phyloP scores from a whole-genome alignment of 1,140 invertebrate species.

The Pristionchus pacificus region DNA sequence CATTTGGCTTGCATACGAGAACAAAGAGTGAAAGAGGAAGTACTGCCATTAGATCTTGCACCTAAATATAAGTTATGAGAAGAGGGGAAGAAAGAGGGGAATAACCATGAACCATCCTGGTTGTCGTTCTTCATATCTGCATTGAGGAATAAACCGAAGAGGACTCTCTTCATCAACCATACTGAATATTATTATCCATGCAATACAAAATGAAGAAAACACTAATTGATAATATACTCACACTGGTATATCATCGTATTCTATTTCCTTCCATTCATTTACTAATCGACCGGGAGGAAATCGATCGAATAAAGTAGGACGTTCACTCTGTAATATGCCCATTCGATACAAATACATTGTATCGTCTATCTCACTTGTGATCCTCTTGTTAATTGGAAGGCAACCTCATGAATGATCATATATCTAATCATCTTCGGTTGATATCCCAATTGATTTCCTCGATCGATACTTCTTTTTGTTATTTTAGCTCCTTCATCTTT shows the following conservation, averaged over 20 bases:
- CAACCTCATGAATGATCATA: conserved; percentile 38
- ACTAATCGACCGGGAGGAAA: conserved; percentile 27
- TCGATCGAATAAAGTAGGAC: conserved; percentile 29
- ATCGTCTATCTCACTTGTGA: background rate
- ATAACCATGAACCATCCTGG: conserved; percentile 33
- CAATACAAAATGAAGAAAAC: too few relatives aligned
- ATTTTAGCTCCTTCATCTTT: background rate
- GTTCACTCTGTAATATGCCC: background rate
- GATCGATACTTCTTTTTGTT: background rate
- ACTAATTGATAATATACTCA: background rate
- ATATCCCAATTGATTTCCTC: conserved; percentile 29
- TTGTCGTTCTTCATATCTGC: conserved; percentile 23
- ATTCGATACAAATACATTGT: background rate
- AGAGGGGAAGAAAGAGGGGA: conserved; percentile 10
- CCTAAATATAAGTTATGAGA: background rate
- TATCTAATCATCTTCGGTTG: conserved; percentile 38
- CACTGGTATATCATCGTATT: background rate
- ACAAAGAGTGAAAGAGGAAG: conserved; percentile 40
- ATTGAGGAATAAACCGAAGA: conserved; percentile 27
- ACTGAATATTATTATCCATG: conserved; percentile 2
- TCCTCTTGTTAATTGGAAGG: conserved; percentile 36
- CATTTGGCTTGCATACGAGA: conserved; percentile 23
- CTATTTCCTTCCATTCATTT: conserved; percentile 12
- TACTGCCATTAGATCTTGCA: conserved; percentile 34
- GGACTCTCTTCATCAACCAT: conserved; percentile 27